Conservation (phyloP, 2,797 vertebrate species). For the Poecile montanus region DNA sequence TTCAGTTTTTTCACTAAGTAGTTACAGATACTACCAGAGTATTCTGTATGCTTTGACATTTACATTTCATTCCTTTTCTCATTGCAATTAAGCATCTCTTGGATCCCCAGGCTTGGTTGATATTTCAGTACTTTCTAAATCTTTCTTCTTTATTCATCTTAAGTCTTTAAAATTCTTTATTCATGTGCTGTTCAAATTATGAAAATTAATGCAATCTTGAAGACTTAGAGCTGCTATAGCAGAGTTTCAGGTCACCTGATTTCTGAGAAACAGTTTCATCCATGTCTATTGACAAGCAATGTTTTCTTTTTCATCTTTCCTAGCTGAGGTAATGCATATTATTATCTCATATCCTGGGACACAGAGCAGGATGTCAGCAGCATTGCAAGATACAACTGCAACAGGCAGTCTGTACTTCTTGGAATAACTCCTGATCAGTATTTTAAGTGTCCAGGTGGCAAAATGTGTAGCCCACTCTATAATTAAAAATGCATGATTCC, state of each 20-base stretch:
- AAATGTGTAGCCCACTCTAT: not conserved
- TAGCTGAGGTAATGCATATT: not conserved
- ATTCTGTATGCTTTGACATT: not conserved
- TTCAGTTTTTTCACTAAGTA: slow-evolving; percentile 1
- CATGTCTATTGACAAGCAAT: not conserved
- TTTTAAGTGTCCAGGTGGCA: not conserved
- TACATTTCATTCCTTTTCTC: not conserved
- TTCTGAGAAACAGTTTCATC: not conserved
- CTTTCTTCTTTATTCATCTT: not conserved
- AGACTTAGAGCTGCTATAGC: not conserved
- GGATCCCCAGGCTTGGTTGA: not conserved
- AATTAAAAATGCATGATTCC: not conserved
- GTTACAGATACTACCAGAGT: slow-evolving; percentile 31
- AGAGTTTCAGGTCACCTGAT: not conserved
- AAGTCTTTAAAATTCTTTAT: not conserved
- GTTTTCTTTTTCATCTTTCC: not conserved
- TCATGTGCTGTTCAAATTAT: not conserved
- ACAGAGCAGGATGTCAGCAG: not conserved
- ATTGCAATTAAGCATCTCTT: not conserved
- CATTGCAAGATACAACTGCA: not conserved
- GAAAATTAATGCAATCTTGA: not conserved
- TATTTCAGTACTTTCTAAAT: not conserved
- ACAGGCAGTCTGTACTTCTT: not conserved
- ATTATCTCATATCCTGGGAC: not conserved
- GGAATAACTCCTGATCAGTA: not conserved